These are phyloP conservation scores for Larimichthys polyactis DNA, from an alignment of 2,113 vertebrate species.

Conservation along the genomic window DNA sequence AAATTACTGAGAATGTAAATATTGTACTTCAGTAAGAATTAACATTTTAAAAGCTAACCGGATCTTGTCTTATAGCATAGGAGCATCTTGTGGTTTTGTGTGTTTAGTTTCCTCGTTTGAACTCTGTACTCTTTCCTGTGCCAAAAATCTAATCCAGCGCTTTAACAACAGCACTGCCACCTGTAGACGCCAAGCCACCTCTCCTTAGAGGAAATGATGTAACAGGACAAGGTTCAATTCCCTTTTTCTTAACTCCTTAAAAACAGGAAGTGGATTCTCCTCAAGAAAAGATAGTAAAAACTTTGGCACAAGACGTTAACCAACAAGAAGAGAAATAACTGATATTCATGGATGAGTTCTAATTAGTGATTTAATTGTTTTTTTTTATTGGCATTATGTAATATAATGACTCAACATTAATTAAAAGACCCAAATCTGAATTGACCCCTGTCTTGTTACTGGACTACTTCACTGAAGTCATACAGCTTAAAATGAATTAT, in stretches of 20 bases:
- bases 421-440: conserved; percentile 40
- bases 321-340: conserved; percentile 22
- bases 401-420: conserved; percentile 29
- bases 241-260: conserved; percentile 25
- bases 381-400: conserved; percentile 39
- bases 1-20: conserved; percentile 71
- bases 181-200: conserved; percentile 56
- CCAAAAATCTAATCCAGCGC: conserved; percentile 81
- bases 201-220: conserved; percentile 49
- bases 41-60: conserved; percentile 72
- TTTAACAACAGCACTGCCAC: conserved; percentile 77
- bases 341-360: conserved; percentile 5
- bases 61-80: conserved; percentile 53
- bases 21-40: conserved; percentile 64
- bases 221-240: conserved; percentile 65
- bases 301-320: conserved; percentile 13
- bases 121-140: conserved; percentile 67
- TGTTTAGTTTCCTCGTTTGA: conserved; percentile 61
- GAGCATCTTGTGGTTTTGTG: conserved; percentile 40
- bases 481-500: conserved; percentile 57
- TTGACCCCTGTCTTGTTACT: conserved; percentile 67
- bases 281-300: conserved; percentile 20
- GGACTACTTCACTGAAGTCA: conserved; percentile 58
- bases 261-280: conserved; percentile 16
- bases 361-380: conserved; percentile 27